Base-by-base conservation (phyloP, 2,113 vertebrate genomes). In the Penelope pileata region DNA sequence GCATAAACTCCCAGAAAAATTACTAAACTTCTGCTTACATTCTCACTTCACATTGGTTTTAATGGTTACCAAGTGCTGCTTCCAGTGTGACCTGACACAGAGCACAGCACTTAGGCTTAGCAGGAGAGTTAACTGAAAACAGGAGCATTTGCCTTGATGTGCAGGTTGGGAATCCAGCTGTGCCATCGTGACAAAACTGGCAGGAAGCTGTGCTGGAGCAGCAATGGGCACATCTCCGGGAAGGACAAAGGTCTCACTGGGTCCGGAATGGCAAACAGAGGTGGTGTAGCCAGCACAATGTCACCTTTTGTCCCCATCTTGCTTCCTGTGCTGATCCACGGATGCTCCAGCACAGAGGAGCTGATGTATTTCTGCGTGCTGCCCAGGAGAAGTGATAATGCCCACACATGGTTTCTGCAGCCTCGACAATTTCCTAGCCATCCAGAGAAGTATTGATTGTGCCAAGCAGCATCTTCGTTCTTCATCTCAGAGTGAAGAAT, bases 401-500 rank as follows among this genome's bases (percentile, higher is more conserved):
- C 66, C 83, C 62, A n/a, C 2, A 1, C 13, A 2, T 9, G 38
- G 78, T 16, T 59, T 14, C 50, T 5, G 68, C 43, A 43, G 16
- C 63, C 42, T 29, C 4, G 1, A 12, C 26, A 11, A 74, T 58
- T 93, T 67, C 51, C 43, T 45, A 86, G 83, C 54, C 62, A 54
- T 70, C 72, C 3, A 47, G 72, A 32, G 12, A 30, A 58, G 54
- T 38, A 77, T 50, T 58, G 93, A 77, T 80, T 53, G 56, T 62
- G 51, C 88, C 83, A 69, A 62, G 16, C 11, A 53, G 51, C 8
- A 0, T 29, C 12, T 30, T 23, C 50, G 3, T 67, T 51, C 77
- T 83, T 83, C 86, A 80, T 59, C 72, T 67, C 47, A 10, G 88
- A 23, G 73, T 95, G 95, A 96, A 88, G 83, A 93, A 96, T 93